Base-by-base conservation (phyloP, 1,140 invertebrate species). In the Ceratoteleas bidentatus region DNA sequence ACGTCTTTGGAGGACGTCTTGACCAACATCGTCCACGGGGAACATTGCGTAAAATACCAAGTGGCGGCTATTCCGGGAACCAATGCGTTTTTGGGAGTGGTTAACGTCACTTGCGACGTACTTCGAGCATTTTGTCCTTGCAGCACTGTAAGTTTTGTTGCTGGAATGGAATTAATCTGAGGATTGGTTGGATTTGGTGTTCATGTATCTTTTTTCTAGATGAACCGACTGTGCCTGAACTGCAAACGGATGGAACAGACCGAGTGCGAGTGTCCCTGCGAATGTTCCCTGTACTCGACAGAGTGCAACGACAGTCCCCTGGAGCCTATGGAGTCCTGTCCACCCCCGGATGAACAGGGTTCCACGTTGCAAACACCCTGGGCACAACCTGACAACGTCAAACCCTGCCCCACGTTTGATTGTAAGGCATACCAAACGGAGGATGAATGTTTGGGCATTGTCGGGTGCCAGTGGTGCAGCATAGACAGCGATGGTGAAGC, bases 191-290 rank as follows among this genome's bases (percentile, higher is more conserved):
- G n/a, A n/a, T n/a, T n/a, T n/a, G n/a, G n/a, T n/a, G n/a, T n/a
- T 36, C 34, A 9, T 36, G 34, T 6, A 34, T 24, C 50, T 24
- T 68, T 72, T 68, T 75, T 84, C 8, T 84, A 95, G 94, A 93
- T 96, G 68, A 96, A 98, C 88, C 93, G 97, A 14, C 91, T 96
- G 0, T 99, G 97, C 88, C 92, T 99, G 4, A 98, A 98, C 87
- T 99, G 97, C 88, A 95, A 97, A 88, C 93, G 97, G 14, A 97
- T 98, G 96, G 98, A 98, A 87, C 97, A 97, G 90, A 97, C 94
- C 6, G 97, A 98, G 84, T 98, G 97, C 85, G 98, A 99, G 88
- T 99, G 97, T 91, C 97, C 97, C 0, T 99, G 97, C 89, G 97
- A 99, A 88, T 99, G 97, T 88, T 95, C 95, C 11, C 91, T 98